Evolutionary conservation across 2,888 invertebrate genomes (phyloP).

Genomic region (Trachelus stipa): DNA sequence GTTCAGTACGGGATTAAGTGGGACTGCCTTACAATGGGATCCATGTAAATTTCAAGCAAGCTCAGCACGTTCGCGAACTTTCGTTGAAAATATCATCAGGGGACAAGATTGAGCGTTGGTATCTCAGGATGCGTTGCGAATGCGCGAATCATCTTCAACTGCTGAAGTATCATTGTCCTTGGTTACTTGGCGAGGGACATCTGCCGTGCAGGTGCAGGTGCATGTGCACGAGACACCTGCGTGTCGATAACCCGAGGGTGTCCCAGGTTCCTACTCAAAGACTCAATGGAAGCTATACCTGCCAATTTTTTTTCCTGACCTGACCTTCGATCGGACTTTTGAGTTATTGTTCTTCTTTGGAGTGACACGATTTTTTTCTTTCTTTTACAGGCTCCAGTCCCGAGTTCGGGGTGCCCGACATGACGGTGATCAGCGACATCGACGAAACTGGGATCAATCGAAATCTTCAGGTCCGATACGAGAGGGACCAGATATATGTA

Average conservation of each 20-base stretch:
- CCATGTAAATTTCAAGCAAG: constrained; percentile 5
- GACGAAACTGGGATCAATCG: constrained; percentile 90
- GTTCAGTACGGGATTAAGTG: background rate
- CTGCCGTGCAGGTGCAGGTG: constrained; percentile 41
- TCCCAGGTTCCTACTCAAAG: background rate
- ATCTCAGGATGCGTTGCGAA: background rate
- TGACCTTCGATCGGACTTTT: constrained; percentile 9
- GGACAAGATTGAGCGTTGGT: background rate
- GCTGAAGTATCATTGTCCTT: background rate
- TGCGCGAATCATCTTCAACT: background rate
- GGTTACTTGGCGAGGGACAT: constrained; percentile 21
- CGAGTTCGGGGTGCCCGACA: constrained; percentile 87
- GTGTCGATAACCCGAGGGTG: background rate
- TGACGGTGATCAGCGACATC: constrained; percentile 91
- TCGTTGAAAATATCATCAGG: background rate
- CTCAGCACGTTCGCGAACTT: background rate
- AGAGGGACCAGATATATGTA: constrained; percentile 89
- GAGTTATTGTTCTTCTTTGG: constrained; percentile 15
- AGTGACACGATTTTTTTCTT: constrained; percentile 10
- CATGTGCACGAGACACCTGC: constrained; percentile 36
- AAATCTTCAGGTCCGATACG: constrained; percentile 86
- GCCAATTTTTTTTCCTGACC: background rate
- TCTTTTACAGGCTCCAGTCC: constrained; percentile 68
- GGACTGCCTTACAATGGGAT: background rate
- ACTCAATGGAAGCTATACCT: background rate